Percentiles rank a stretch among this genome's conserved stretches.
phyloP scores from a whole-genome alignment of 1,140 invertebrate genomes.

The Rhizoglyphus robini region DNA sequence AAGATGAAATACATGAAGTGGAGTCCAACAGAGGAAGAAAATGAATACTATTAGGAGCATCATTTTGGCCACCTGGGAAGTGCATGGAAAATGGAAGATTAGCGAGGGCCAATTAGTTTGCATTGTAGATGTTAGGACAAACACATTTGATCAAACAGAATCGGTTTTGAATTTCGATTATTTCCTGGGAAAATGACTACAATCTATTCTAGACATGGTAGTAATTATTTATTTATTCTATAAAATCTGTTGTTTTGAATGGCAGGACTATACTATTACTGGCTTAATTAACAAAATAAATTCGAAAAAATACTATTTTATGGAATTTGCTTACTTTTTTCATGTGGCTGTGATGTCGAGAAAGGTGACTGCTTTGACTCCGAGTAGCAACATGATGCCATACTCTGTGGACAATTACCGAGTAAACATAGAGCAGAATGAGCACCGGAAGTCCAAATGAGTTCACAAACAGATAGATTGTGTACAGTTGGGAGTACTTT shows the following conservation, averaged over 20 bases:
- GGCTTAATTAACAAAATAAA: slow-evolving; percentile 28
- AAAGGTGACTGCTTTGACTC: slow-evolving; percentile 37
- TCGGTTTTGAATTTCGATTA: too few species aligned
- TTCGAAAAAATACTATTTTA: too few species aligned
- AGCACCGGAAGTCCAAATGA: slow-evolving; percentile 40
- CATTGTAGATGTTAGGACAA: too few species aligned
- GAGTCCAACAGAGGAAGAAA: slow-evolving; percentile 42
- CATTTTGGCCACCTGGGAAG: slow-evolving; percentile 46
- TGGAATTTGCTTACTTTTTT: slow-evolving; percentile 38
- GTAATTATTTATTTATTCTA: too few species aligned
- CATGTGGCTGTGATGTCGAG: slow-evolving; percentile 38
- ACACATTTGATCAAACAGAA: too few species aligned
- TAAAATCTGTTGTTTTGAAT: too few species aligned
- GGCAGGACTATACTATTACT: too few species aligned
- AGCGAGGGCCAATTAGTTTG: too few species aligned
- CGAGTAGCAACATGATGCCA: slow-evolving; percentile 38
- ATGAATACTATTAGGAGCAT: slow-evolving; percentile 39
- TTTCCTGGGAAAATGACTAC: too few species aligned
- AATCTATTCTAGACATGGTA: too few species aligned
- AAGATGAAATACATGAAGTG: slow-evolving; percentile 35
- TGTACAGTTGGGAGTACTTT: slow-evolving; percentile 27
- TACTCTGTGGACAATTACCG: slow-evolving; percentile 33
- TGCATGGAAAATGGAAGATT: too few species aligned
- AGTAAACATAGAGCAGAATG: slow-evolving; percentile 38
- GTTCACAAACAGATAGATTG: slow-evolving; percentile 37